phyloP scores from a whole-genome alignment of 2,797 vertebrate genomes.

The Cephalopachus bancanus region DNA sequence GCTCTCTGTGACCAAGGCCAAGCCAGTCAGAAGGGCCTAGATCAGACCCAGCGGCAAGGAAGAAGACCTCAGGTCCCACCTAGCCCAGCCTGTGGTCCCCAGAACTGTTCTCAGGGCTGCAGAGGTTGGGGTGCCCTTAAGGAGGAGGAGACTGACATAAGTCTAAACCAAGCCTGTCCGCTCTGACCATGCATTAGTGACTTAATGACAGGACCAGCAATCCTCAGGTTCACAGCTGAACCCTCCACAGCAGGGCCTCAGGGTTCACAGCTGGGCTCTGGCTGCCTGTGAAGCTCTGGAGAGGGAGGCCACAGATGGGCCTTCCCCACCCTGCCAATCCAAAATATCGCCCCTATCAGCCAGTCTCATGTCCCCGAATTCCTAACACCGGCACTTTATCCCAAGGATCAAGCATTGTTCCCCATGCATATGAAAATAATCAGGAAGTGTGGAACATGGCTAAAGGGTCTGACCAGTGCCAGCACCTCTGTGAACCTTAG shows the following conservation, averaged over 20 bases:
- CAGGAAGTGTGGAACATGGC: not conserved
- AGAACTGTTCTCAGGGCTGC: not conserved
- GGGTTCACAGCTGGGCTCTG: not conserved
- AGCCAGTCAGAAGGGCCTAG: constrained; percentile 23
- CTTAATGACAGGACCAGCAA: not conserved
- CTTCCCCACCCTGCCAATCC: not conserved
- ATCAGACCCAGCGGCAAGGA: constrained; percentile 53
- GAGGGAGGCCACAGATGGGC: not conserved
- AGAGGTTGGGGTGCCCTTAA: not conserved
- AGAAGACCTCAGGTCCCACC: constrained; percentile 58
- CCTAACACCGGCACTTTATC: not conserved
- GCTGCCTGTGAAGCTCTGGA: not conserved
- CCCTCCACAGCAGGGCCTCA: not conserved
- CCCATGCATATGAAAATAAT: not conserved
- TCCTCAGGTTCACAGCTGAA: not conserved
- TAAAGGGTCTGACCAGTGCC: too few species aligned
- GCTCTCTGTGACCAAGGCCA: constrained; percentile 69
- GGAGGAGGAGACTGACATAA: not conserved
- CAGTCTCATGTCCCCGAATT: constrained; percentile 26
- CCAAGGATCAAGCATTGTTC: not conserved
- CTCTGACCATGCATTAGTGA: not conserved
- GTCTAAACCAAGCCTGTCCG: constrained; percentile 42
- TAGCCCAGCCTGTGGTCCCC: not conserved
- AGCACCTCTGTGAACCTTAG: not conserved
- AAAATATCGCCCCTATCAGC: not conserved